Evolutionary conservation across 1,140 invertebrate species (phyloP), one percentile per base, ranked within the genome.

Genomic region (Drosophila subpulchrella): DNA sequence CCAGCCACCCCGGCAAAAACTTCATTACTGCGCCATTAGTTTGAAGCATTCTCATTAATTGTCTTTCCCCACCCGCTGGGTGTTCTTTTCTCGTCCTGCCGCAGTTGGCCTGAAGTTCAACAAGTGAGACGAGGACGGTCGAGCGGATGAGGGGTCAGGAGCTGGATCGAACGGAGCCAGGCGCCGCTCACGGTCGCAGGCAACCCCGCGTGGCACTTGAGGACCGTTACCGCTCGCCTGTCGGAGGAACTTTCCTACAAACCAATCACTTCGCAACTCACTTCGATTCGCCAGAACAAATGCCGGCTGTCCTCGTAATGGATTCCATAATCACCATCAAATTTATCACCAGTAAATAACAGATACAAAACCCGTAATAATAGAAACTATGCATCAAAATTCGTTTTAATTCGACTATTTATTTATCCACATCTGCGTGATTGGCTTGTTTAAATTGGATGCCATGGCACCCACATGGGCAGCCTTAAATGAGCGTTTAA

Each of bases 71-170:
- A 27, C 62, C 36, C 56, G 36, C 13, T 39, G n/a, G 54, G n/a
- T 46, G 20, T 10, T 6, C 32, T 10, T 38, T 13, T 32, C 51
- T 38, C 7, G 0, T 36, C 17, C 36, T n/a, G 15, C 53, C 67
- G 10, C 54, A 82, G 83, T 73, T 59, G 83, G 83, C 13, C 72
- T 88, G 10, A 86, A 86, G 79, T 86, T 86, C 42, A 79, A 83
- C 60, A 86, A 86, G 79, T 86, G 79, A 86, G 78, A 82, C 50
- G 70, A 68, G 66, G 55, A 44, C 24, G 62, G 56, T 73, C 66
- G 59, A 58, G 55, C 62, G 82, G 70, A 61, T n/a, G 58, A 15
- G 24, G 20, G 27, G 36, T 38, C 44, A 27, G 60, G 36, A 32
- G 42, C 27, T 20, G 61, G 41, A 12, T 53, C 12, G 5, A 38